Conservation (phyloP, 1,140 invertebrate genomes). For the Pinna nobilis region DNA sequence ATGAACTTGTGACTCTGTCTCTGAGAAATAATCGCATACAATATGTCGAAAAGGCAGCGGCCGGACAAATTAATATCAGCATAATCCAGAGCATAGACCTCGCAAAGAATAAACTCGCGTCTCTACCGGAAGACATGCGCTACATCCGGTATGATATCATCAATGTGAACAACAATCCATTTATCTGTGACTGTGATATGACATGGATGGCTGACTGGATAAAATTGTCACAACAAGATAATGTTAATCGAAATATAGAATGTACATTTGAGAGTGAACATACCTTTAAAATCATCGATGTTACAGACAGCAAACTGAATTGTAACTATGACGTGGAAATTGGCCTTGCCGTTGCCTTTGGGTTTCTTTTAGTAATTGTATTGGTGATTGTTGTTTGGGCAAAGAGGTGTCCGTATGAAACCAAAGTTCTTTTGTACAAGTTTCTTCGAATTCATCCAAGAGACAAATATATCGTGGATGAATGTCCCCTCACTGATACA, state of each 20-base stretch:
- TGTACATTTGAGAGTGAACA: conserved; percentile 23
- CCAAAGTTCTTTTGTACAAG: conserved; percentile 34
- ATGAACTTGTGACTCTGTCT: not conserved
- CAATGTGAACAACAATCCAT: conserved; percentile 22
- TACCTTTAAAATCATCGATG: conserved; percentile 27
- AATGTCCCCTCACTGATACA: not conserved
- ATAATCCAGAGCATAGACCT: conserved; percentile 14
- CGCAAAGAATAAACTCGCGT: conserved; percentile 31
- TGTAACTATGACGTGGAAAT: conserved; percentile 34
- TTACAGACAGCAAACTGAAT: conserved; percentile 22
- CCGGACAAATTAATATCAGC: conserved; percentile 20
- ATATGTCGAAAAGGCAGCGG: conserved; percentile 6
- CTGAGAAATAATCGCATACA: conserved; percentile 15
- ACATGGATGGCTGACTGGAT: conserved; percentile 40
- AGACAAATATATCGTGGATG: conserved; percentile 37
- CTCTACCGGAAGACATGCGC: conserved; percentile 22
- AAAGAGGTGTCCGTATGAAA: conserved; percentile 42
- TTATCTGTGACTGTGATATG: conserved; percentile 35
- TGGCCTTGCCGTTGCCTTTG: conserved; percentile 35
- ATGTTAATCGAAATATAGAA: conserved; percentile 1
- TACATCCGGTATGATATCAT: conserved; percentile 18
- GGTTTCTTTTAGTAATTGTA: conserved; percentile 24
- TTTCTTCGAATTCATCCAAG: conserved; percentile 29
- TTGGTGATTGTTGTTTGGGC: conserved; percentile 32
- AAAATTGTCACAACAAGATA: conserved; percentile 4